Conservation (phyloP, 2,888 invertebrate genomes). For the Cordilura impudica region DNA sequence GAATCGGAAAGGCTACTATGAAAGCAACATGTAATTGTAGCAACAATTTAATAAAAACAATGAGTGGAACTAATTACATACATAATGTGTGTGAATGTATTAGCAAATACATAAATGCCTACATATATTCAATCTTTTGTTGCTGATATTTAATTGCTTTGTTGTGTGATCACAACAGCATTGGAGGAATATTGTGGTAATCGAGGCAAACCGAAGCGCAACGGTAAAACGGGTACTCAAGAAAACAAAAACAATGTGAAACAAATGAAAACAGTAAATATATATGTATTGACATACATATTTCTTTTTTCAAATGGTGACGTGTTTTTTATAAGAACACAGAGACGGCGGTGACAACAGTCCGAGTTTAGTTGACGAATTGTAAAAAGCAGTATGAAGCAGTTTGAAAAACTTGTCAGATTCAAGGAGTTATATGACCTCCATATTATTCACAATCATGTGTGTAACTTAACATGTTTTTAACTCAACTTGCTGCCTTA, state of each 20-base stretch:
- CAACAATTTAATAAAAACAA: no score
- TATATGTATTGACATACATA: neutral
- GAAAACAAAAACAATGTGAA: neutral
- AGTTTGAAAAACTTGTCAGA: neutral
- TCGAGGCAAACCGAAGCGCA: neutral
- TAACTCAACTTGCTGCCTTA: neutral
- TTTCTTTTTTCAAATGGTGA: constrained; percentile 22
- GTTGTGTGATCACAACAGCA: neutral
- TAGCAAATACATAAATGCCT: no score
- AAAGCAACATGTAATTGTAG: no score
- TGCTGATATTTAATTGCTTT: neutral
- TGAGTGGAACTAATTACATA: no score
- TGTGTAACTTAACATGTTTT: neutral
- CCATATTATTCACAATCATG: neutral
- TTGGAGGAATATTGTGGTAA: neutral
- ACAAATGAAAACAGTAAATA: neutral
- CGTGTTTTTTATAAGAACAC: constrained; percentile 24
- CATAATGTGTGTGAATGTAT: no score
- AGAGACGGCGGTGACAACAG: neutral
- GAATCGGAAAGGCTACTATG: no score
- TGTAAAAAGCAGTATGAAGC: constrained; percentile 12
- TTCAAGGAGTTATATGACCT: neutral
- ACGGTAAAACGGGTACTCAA: neutral
- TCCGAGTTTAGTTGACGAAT: neutral
- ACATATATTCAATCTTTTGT: no score